These are phyloP conservation scores for Prionailurus viverrinus DNA, from an alignment of 2,113 vertebrate genomes.

Conservation along the genomic window DNA sequence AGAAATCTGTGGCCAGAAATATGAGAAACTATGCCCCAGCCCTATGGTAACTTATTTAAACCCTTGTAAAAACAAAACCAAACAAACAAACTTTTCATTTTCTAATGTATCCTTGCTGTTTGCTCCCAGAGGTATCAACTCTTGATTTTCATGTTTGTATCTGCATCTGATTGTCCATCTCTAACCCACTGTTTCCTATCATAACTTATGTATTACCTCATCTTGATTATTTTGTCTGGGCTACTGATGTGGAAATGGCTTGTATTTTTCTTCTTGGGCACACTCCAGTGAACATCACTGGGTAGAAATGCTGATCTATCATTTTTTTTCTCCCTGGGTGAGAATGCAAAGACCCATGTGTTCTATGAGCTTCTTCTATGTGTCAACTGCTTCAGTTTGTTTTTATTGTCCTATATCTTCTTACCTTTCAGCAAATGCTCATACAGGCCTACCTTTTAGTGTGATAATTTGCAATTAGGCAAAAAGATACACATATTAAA, in stretches of 20 bases:
- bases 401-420: not conserved
- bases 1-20: not conserved
- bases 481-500: not conserved
- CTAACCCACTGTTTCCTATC: not conserved
- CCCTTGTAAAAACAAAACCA: not conserved
- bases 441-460: not conserved
- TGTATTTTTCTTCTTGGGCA: not conserved
- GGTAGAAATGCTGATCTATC: not conserved
- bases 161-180: not conserved
- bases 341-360: not conserved
- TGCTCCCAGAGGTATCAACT: not conserved
- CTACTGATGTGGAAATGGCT: not conserved
- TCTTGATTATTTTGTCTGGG: not conserved
- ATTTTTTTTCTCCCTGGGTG: not conserved
- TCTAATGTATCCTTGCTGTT: not conserved
- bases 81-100: not conserved
- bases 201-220: not conserved
- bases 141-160: not conserved
- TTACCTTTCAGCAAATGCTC: not conserved
- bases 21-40: not conserved
- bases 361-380: not conserved
- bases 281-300: not conserved
- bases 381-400: not conserved
- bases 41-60: not conserved
- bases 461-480: not conserved